phyloP scores from a whole-genome alignment of 2,113 vertebrate species.

The Chloropsis cyanopogon region DNA sequence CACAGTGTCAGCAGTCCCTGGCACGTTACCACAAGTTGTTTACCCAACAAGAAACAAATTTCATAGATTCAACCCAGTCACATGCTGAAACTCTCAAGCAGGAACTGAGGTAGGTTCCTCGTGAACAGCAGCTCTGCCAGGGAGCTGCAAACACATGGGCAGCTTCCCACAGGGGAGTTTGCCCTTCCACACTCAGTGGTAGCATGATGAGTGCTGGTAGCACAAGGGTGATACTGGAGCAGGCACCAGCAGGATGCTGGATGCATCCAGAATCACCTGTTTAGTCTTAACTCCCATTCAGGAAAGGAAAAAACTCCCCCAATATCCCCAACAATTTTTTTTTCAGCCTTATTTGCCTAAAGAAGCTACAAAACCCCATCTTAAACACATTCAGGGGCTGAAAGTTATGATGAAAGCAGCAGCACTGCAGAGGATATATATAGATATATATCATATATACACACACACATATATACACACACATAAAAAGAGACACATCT shows the following conservation, averaged over 20 bases:
- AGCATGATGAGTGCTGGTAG: neutral
- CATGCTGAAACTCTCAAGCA: neutral
- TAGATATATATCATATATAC: no score
- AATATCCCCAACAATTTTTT: neutral
- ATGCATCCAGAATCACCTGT: neutral
- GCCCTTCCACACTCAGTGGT: neutral
- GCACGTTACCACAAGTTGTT: neutral
- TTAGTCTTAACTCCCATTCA: neutral
- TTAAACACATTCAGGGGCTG: neutral
- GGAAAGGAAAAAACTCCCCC: neutral
- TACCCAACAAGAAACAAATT: neutral
- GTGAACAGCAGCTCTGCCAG: neutral
- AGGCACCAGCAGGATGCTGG: neutral
- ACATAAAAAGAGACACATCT: neutral
- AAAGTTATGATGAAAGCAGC: neutral
- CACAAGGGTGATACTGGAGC: neutral
- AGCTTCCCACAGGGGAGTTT: neutral
- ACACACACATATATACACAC: neutral
- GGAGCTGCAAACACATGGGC: neutral
- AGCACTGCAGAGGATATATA: neutral
- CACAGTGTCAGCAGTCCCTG: neutral
- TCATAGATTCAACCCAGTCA: neutral
- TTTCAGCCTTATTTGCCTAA: neutral
- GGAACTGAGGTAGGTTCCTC: fast-evolving
- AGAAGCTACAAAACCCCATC: neutral